Evolutionary conservation across 2,113 vertebrate genomes (phyloP), one percentile per base, ranked within the genome.

Genomic region (Acinonyx jubatus): DNA sequence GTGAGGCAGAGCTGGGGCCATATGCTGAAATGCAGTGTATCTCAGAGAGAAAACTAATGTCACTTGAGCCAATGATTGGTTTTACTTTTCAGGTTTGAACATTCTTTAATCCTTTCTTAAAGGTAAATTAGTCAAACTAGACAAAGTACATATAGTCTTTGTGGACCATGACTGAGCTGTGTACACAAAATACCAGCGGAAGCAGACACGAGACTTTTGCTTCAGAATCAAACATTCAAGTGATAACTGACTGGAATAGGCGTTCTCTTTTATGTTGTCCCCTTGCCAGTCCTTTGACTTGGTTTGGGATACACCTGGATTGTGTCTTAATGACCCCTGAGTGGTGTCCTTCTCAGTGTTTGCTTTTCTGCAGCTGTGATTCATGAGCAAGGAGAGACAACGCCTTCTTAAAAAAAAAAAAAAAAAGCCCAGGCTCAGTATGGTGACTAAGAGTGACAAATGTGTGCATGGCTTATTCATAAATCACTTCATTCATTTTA

Each of bases 31-130:
- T 94, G 89, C 82, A 97, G 55, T 91, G 57, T 82, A 83, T 97
- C 89, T 97, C 89, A 14, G 91, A 92, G 80, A 97, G 81, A 92
- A 91, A 48, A 1, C 86, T 91, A 63, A 96, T 92, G 57, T 90
- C 83, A 65, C 89, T 88, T 50, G 95, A 98, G 96, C 97, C 98
- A 97, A 98, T 98, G 98, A 29, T 33, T 88, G 19, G 97, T 3
- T 97, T 71, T 97, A 88, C 71, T 96, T 95, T 97, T 97, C 93
- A 88, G 95, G 63, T 88, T 97, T 95, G 88, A 94, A 85, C 91
- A 66, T 27, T 81, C 8, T 29, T 88, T 71, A 33, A 76, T 89
- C 6, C 69, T 91, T 89, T 90, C 29, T 97, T 89, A 84, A 63
- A 89, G 88, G 90, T 74, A 97, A 96, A 96, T 98, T 96, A 33